A percentile compares a stretch with the other conserved stretches of the same genome.
Conservation (phyloP, 2,888 invertebrate genomes). For the Caenorhabditis macrosperma region DNA sequence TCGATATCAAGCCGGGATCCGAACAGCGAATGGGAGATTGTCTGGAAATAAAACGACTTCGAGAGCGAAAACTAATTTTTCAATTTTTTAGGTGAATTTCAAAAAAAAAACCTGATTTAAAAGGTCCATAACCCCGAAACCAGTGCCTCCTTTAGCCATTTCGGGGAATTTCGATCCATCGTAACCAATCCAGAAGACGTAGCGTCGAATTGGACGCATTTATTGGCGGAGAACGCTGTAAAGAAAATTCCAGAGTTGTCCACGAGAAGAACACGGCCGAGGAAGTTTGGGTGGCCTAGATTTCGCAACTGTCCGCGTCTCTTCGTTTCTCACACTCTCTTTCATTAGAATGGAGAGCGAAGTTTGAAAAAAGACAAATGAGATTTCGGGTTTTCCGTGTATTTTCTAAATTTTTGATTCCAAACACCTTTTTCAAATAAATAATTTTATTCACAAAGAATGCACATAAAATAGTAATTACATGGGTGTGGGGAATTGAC, state of each 20-base stretch:
- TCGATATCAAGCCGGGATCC: conserved; percentile 30
- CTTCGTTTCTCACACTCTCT: background rate
- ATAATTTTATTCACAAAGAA: background rate
- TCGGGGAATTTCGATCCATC: conserved; percentile 75
- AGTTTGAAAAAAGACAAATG: conserved; percentile 6
- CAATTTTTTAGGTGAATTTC: background rate
- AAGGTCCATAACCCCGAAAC: conserved; percentile 73
- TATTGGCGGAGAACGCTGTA: background rate
- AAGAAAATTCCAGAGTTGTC: conserved; percentile 2
- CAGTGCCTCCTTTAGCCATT: conserved; percentile 73
- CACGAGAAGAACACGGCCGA: conserved; percentile 22
- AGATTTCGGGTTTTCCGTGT: no score
- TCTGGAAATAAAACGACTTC: conserved; percentile 13
- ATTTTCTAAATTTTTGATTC: no score
- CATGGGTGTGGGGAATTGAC: background rate
- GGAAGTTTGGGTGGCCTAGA: background rate
- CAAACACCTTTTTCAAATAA: background rate
- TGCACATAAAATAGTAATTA: background rate
- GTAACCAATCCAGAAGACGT: conserved; percentile 74
- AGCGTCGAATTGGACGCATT: conserved; percentile 59
- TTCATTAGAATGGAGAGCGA: background rate
- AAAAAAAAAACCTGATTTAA: conserved; percentile 58
- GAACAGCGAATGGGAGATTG: conserved; percentile 33
- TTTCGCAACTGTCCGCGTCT: conserved; percentile 15
- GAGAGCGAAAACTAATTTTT: background rate